Percentiles rank a stretch among this genome's conserved stretches.
Conservation (phyloP, 2,113 vertebrate species). For the Grammomys surdaster region DNA sequence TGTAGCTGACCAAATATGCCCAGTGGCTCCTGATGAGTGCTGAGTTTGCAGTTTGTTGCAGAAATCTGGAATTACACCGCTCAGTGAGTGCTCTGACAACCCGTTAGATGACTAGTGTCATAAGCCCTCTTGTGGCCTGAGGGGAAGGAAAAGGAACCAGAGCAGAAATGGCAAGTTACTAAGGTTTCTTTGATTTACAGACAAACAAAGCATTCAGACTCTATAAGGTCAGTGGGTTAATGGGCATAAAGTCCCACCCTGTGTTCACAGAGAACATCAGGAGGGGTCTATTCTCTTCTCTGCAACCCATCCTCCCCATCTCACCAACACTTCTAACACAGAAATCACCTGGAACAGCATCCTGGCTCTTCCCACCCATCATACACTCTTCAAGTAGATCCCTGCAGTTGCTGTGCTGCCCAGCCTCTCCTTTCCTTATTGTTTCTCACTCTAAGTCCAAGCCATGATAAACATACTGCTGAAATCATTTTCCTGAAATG, state of each 20-base stretch:
- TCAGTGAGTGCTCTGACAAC: neutral
- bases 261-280: neutral
- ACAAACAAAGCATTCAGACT: slow-evolving; percentile 9
- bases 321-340: neutral
- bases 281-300: neutral
- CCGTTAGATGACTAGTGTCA: neutral
- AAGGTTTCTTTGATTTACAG: neutral
- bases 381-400: no score
- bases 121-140: neutral
- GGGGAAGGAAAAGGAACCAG: neutral
- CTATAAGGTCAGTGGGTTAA: slow-evolving; percentile 10
- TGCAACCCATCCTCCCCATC: neutral
- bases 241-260: neutral
- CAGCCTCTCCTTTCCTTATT: neutral
- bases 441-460: neutral
- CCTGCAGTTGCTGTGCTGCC: fast-evolving
- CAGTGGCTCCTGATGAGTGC: neutral
- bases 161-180: slow-evolving; percentile 28
- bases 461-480: neutral
- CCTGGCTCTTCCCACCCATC: fast-evolving
- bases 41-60: neutral
- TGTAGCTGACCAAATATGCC: neutral
- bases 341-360: neutral
- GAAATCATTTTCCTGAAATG: neutral
- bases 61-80: neutral